Conservation (phyloP, 2,888 invertebrate species). For the Drosophila pseudotalamancana region DNA sequence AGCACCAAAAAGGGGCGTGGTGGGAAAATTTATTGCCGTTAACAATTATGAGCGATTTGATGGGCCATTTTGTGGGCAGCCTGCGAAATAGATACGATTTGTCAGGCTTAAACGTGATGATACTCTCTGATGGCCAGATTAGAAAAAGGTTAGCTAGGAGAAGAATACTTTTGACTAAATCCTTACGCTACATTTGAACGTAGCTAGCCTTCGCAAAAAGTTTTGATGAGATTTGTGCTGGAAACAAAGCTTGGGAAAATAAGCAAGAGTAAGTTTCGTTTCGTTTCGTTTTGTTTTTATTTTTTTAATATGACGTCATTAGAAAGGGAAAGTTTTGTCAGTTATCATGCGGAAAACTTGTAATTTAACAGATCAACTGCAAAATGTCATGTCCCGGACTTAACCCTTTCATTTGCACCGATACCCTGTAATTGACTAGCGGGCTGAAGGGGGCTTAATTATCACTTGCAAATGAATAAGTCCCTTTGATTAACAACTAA, state of each 20-base stretch:
- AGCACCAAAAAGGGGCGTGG: background rate
- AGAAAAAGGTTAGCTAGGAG: conserved; percentile 13
- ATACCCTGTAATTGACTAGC: background rate
- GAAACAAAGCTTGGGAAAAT: background rate
- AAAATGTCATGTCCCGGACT: conserved; percentile 41
- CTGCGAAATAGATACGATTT: conserved; percentile 36
- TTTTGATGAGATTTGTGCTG: conserved; percentile 34
- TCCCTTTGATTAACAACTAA: background rate
- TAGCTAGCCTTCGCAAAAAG: background rate
- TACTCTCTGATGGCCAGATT: conserved; percentile 42
- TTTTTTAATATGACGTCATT: conserved; percentile 10
- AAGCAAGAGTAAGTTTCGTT: conserved; percentile 9
- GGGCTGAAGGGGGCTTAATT: background rate
- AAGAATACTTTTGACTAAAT: conserved; percentile 6
- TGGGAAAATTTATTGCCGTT: conserved; percentile 57
- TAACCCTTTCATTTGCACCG: conserved; percentile 28
- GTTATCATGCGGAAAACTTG: conserved; percentile 41
- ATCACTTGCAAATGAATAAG: background rate
- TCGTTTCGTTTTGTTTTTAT: background rate
- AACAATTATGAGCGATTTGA: conserved; percentile 59
- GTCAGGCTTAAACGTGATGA: conserved; percentile 51
- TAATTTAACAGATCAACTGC: conserved; percentile 47
- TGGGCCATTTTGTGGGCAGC: conserved; percentile 39
- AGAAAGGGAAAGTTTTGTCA: conserved; percentile 19
- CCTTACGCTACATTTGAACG: conserved; percentile 22